Evolutionary conservation across 2,113 vertebrate species (phyloP).

Genomic region (Brachyistius frenatus): DNA sequence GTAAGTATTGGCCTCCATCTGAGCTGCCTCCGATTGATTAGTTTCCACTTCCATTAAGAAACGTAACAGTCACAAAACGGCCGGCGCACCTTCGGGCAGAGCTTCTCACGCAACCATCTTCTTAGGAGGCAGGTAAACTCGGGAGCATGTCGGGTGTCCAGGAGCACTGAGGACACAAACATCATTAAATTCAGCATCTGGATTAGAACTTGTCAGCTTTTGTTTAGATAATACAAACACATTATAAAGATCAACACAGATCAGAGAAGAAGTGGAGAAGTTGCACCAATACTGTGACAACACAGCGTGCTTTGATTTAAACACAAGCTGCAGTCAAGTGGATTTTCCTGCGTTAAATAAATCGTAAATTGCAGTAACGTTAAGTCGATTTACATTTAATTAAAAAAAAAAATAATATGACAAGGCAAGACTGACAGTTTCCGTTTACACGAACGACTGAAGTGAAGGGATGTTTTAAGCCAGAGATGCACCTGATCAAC

Average conservation of each 20-base stretch:
- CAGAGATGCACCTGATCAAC: not conserved
- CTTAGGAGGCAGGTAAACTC: slow-evolving; percentile 10
- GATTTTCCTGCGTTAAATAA: slow-evolving; percentile 32
- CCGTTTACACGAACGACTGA: not conserved
- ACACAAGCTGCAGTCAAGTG: slow-evolving; percentile 26
- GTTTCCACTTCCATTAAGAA: slow-evolving; percentile 49
- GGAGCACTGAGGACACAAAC: slow-evolving; percentile 25
- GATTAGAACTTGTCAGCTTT: not conserved
- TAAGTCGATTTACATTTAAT: not conserved
- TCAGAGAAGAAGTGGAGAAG: not conserved
- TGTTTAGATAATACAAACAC: not conserved
- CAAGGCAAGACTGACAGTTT: not conserved
- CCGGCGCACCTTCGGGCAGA: slow-evolving; percentile 29
- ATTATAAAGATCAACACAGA: not conserved
- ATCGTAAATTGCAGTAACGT: not conserved
- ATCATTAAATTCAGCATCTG: slow-evolving; percentile 5
- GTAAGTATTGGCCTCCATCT: slow-evolving; percentile 61
- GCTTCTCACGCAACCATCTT: slow-evolving; percentile 59
- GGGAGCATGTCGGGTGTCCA: slow-evolving; percentile 29
- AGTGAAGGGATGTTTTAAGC: not conserved
- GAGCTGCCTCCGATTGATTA: slow-evolving; percentile 34
- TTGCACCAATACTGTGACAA: slow-evolving; percentile 28
- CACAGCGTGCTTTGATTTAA: slow-evolving; percentile 27
- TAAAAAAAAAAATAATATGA: not conserved
- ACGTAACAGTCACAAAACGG: slow-evolving; percentile 33